Percentiles rank a stretch among this genome's conserved stretches.
Evolutionary conservation across 2,888 invertebrate species (phyloP).

Genomic region (Trichogramma evanescens): DNA sequence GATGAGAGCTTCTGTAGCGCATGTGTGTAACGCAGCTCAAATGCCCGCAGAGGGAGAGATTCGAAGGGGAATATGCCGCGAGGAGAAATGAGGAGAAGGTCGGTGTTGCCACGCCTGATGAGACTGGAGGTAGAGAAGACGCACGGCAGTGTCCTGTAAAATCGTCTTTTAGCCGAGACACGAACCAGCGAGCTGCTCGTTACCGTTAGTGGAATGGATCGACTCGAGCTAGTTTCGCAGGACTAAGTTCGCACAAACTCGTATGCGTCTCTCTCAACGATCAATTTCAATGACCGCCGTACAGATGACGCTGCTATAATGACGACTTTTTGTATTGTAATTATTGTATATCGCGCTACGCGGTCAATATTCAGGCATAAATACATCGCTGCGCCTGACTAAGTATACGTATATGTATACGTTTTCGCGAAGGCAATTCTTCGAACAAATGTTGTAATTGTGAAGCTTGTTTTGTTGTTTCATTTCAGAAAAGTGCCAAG

Average conservation of each 20-base stretch:
- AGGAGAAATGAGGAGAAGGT: slow-evolving; percentile 11
- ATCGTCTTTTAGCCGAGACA: slow-evolving; percentile 41
- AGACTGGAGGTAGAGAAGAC: slow-evolving; percentile 23
- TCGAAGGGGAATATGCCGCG: neutral
- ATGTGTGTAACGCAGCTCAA: neutral
- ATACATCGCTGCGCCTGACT: too few species aligned
- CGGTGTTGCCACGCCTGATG: slow-evolving; percentile 34
- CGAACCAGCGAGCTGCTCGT: slow-evolving; percentile 43
- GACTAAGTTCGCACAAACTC: too few species aligned
- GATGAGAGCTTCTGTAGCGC: neutral
- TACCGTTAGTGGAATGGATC: slow-evolving; percentile 48
- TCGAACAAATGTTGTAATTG: too few species aligned
- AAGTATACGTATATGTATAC: too few species aligned
- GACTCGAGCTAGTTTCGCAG: slow-evolving; percentile 14
- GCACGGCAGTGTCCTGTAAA: neutral
- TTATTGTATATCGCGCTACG: too few species aligned
- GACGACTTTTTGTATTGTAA: too few species aligned
- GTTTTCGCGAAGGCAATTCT: too few species aligned
- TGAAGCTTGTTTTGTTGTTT: too few species aligned
- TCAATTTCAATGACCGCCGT: slow-evolving; percentile 46
- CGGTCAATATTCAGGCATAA: too few species aligned
- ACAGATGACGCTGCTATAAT: slow-evolving; percentile 48
- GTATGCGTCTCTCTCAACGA: slow-evolving; percentile 35
- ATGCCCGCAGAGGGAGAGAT: neutral
- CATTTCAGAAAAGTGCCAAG: too few species aligned